Evolutionary conservation across 2,888 invertebrate genomes (phyloP), one percentile per base, ranked within the genome.

Genomic region (Xanthorhoe spadicearia): DNA sequence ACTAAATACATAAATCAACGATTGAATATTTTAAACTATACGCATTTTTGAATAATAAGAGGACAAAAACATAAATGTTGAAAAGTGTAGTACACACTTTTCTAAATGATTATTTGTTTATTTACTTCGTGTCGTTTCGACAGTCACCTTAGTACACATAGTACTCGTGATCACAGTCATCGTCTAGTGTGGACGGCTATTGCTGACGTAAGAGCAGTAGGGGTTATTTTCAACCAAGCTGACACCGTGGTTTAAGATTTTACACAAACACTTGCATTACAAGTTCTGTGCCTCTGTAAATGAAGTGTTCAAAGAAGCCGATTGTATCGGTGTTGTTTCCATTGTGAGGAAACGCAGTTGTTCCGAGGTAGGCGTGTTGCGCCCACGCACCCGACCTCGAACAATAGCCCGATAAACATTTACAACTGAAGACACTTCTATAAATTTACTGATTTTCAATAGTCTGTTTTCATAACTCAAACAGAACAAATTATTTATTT

Each of bases 401-500:
- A 60, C 59, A 59, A 59, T 51, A 54, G 58, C 38, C 48, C 51
- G n/a, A 56, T 66, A 53, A 48, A 61, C 61, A 54, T 49, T 57
- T 43, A 56, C 48, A 61, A 23, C 60, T 52, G 15, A 35, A 55
- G 48, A 50, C 6, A 48, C 13, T 43, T 13, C 43, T 13, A 43
- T 13, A n/a, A 43, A 43, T 43, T 13, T 2, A 43, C 43, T 2
- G 8, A 43, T 43, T 43, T 43, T 43, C 5, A 0, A 43, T 43
- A 43, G 1, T 43, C 13, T 32, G 8, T 13, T 43, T 13, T 13
- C 13, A 4, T 43, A 4, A 3, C 23, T 23, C 23, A 23, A 23
- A 3, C 4, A 23, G 4, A 23, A 23, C 23, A 23, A 23, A 23
- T 23, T 3, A 23, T 23, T 23, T 23, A n/a, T n/a, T n/a, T n/a